Evolutionary conservation across 2,113 vertebrate species (phyloP), one percentile per base, ranked within the genome.

Genomic region (Notothenia rossii): DNA sequence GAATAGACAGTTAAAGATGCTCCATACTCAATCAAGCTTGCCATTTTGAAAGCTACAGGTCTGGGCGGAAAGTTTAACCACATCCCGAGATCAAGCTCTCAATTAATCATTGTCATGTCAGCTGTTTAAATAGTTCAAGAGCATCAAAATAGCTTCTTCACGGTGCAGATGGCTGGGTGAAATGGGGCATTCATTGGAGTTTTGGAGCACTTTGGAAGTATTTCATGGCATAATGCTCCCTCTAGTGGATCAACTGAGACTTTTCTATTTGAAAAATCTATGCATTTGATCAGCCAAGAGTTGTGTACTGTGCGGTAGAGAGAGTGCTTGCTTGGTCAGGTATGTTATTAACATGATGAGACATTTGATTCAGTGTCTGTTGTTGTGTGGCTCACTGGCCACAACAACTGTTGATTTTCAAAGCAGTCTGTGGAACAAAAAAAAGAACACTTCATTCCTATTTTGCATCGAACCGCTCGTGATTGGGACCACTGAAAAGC

Each of bases 231-330:
- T 29, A 43, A n/a, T 0, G 18, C 86, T 62, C 90, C 90, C 86
- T 87, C 88, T 91, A 82, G 82, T 90, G 90, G 88, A 49, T 66
- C 20, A 54, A 43, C n/a, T 65, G 64, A 58, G 46, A 20, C 14
- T 18, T 62, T 78, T 72, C 48, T 8, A 66, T 46, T 70, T 66
- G 46, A 5, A 49, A 53, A 29, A 61, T 33, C 25, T 12, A 40
- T 61, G 36, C 36, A 40, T 72, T 46, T 40, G 58, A 58, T 54
- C 43, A 17, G 3, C 14, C 6, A 51, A 8, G n/a, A 49, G 46
- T 11, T 22, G 25, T n/a, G 53, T 29, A 20, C 36, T 11, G 20
- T 18, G 22, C 22, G 17, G 17, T 25, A 12, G 5, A 46, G 40
- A 22, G 29, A 3, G 2, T 10, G 11, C 60, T 46, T 45, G 45